Conservation (phyloP, 1,140 invertebrate genomes). For the Tetranychus urticae region DNA sequence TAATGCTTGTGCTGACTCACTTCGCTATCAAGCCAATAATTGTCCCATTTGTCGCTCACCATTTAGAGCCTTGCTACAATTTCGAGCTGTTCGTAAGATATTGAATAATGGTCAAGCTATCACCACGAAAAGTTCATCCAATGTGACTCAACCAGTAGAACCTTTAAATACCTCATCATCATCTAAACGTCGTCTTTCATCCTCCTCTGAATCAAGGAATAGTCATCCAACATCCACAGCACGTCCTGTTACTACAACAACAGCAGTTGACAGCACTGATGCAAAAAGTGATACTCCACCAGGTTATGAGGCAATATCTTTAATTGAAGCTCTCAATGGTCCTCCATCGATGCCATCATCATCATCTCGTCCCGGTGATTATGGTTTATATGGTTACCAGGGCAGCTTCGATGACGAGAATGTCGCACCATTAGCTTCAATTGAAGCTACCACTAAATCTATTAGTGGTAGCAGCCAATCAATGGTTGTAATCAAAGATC, state of each 20-base stretch:
- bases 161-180: not conserved
- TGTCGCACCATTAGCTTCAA: not conserved
- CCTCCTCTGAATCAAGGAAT: not conserved
- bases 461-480: too few species aligned
- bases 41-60: slow-evolving; percentile 95
- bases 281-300: slow-evolving; percentile 42
- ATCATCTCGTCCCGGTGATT: not conserved
- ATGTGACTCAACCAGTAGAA: not conserved
- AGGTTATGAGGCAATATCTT: slow-evolving; percentile 77
- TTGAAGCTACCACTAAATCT: too few species aligned
- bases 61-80: slow-evolving; percentile 84
- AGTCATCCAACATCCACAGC: not conserved
- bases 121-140: not conserved
- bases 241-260: not conserved
- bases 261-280: not conserved
- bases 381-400: not conserved
- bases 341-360: slow-evolving; percentile 23
- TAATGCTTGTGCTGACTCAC: slow-evolving; percentile 83
- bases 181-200: not conserved
- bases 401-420: not conserved
- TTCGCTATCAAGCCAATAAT: slow-evolving; percentile 85
- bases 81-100: slow-evolving; percentile 69
- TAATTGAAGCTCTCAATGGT: slow-evolving; percentile 97
- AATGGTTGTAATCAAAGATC: too few species aligned
- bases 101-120: not conserved